phyloP scores from a whole-genome alignment of 2,797 vertebrate genomes.

The Morelia viridis region DNA sequence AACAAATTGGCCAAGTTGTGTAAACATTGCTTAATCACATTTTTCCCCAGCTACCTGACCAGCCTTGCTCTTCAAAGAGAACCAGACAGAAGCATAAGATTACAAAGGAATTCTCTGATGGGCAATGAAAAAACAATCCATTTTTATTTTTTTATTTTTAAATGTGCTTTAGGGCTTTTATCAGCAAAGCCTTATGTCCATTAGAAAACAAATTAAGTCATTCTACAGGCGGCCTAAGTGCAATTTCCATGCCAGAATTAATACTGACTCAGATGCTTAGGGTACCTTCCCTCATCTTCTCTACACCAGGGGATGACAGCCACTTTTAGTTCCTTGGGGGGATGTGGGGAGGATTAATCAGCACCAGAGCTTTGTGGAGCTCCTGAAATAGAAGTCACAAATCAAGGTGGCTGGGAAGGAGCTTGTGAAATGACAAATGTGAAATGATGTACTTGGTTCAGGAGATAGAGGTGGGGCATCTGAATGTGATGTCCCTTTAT shows the following conservation, averaged over 20 bases:
- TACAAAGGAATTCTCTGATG: slow-evolving; percentile 56
- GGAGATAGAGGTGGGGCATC: neutral
- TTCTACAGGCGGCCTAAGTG: slow-evolving; percentile 62
- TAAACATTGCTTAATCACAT: slow-evolving; percentile 30
- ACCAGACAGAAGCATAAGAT: slow-evolving; percentile 39
- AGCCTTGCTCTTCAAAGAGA: slow-evolving; percentile 10
- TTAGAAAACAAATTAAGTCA: slow-evolving; percentile 69
- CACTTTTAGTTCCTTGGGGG: slow-evolving; percentile 56
- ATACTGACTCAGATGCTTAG: slow-evolving; percentile 56
- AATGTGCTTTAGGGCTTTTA: slow-evolving; percentile 67
- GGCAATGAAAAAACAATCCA: slow-evolving; percentile 57
- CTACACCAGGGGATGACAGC: slow-evolving; percentile 54
- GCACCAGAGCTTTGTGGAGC: slow-evolving; percentile 47
- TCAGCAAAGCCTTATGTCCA: slow-evolving; percentile 62
- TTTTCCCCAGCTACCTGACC: neutral
- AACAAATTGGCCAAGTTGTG: slow-evolving; percentile 36
- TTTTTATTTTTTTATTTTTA: slow-evolving; percentile 50
- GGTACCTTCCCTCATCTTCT: slow-evolving; percentile 35
- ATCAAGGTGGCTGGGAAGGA: slow-evolving; percentile 58
- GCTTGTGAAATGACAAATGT: slow-evolving; percentile 55
- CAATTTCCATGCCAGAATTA: slow-evolving; percentile 62
- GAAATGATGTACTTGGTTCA: slow-evolving; percentile 54
- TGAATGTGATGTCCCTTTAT: neutral
- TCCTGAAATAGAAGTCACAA: slow-evolving; percentile 70
- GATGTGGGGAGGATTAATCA: slow-evolving; percentile 61